These are phyloP conservation scores for Microcebus jonahi DNA, from an alignment of 2,113 vertebrate genomes.

Conservation along the genomic window DNA sequence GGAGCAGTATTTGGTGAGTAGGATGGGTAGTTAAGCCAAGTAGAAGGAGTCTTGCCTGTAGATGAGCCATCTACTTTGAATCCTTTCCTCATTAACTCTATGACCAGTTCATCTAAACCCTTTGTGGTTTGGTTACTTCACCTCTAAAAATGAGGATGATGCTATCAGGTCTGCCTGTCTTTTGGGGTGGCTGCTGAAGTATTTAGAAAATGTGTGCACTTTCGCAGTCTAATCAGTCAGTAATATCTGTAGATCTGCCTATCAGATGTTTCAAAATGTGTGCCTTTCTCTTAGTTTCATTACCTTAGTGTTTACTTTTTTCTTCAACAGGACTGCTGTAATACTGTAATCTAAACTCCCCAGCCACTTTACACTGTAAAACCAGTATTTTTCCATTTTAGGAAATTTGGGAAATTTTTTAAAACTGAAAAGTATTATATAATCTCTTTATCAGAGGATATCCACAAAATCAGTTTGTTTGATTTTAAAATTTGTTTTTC, in stretches of 20 bases:
- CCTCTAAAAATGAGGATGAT: not conserved
- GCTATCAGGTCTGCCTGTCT: not conserved
- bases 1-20: not conserved
- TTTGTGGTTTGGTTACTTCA: slow-evolving; percentile 8
- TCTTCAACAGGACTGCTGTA: not conserved
- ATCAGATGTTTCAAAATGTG: not conserved
- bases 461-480: not conserved
- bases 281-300: not conserved
- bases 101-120: not conserved
- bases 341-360: not conserved
- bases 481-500: not conserved
- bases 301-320: not conserved
- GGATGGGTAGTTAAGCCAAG: not conserved
- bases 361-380: not conserved
- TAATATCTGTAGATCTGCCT: not conserved
- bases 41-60: not conserved
- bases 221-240: not conserved
- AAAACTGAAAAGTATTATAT: not conserved
- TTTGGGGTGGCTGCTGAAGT: not conserved
- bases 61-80: not conserved
- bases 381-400: not conserved
- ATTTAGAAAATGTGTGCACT: not conserved
- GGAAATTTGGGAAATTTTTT: not conserved
- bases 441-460: not conserved
- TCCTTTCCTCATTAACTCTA: not conserved